These are phyloP conservation scores for Luffia ferchaultella DNA, from an alignment of 2,888 invertebrate species.

Conservation along the genomic window DNA sequence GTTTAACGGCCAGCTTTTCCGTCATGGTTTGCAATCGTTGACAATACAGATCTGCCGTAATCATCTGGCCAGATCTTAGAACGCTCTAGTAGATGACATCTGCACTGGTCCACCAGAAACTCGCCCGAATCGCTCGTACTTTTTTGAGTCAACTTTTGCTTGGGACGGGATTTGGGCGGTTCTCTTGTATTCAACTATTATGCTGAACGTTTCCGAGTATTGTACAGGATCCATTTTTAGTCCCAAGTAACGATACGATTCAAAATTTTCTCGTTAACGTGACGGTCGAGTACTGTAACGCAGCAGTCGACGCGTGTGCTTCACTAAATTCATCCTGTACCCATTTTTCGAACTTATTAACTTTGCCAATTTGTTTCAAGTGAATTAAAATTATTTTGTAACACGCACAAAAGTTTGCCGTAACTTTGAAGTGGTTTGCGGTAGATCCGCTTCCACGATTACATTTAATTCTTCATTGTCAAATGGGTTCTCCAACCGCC, in stretches of 20 bases:
- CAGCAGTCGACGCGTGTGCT: slow-evolving; percentile 5
- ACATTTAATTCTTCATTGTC: background rate
- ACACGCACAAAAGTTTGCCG: slow-evolving; percentile 16
- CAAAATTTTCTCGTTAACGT: slow-evolving; percentile 8
- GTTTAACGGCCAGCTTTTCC: background rate
- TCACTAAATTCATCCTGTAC: slow-evolving; percentile 9
- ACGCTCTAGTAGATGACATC: no score
- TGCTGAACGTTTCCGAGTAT: background rate
- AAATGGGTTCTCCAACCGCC: background rate
- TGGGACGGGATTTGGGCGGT: background rate
- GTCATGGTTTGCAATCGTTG: background rate
- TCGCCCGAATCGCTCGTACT: no score
- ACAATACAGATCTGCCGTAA: no score
- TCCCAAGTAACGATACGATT: slow-evolving; percentile 5
- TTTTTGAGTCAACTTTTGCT: background rate
- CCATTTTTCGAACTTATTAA: slow-evolving; percentile 8
- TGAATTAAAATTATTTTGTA: slow-evolving; percentile 8
- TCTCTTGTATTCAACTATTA: background rate
- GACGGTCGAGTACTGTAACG: slow-evolving; percentile 11
- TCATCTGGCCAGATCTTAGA: no score
- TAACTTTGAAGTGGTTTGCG: slow-evolving; percentile 17
- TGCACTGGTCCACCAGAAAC: no score
- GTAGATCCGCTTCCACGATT: slow-evolving; percentile 10
- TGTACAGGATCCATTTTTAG: background rate
- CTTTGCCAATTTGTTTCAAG: slow-evolving; percentile 5